Evolutionary conservation across 2,113 vertebrate genomes (phyloP).

Genomic region (Zootoca vivipara): DNA sequence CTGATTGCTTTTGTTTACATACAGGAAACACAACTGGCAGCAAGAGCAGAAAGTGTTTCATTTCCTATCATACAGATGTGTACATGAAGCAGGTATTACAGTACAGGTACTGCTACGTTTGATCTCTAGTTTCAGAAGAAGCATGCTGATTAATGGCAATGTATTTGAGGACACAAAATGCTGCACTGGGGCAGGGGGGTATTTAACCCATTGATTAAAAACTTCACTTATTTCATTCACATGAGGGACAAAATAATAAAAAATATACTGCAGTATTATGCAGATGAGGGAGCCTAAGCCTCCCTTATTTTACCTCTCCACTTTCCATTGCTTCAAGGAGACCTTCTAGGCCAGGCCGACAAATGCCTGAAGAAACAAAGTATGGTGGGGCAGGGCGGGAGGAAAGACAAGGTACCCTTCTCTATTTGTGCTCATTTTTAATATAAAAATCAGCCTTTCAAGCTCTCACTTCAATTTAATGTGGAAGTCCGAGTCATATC

Average conservation of each 20-base stretch:
- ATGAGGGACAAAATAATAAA: neutral
- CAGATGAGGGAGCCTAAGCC: no score
- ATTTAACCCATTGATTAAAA: neutral
- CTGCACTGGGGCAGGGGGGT: neutral
- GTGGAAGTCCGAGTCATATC: neutral
- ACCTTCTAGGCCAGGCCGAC: neutral
- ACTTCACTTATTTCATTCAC: neutral
- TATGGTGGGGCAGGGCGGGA: no score
- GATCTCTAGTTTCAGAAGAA: constrained; percentile 27
- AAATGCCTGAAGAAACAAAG: neutral
- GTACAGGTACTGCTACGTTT: constrained; percentile 41
- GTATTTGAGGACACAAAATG: constrained; percentile 19
- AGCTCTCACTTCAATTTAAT: neutral
- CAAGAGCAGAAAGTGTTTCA: constrained; percentile 55
- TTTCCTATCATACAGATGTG: constrained; percentile 65
- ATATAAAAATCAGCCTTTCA: neutral
- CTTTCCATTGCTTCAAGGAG: no score
- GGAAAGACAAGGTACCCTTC: no score
- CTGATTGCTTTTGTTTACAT: constrained; percentile 68
- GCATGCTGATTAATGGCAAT: constrained; percentile 34
- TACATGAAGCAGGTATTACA: constrained; percentile 28
- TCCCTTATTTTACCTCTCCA: no score
- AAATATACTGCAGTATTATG: neutral
- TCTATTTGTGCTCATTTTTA: neutral
- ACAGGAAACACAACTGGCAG: constrained; percentile 71